Base-by-base conservation (phyloP, 2,888 invertebrate genomes). In the Tenodera sinensis region DNA sequence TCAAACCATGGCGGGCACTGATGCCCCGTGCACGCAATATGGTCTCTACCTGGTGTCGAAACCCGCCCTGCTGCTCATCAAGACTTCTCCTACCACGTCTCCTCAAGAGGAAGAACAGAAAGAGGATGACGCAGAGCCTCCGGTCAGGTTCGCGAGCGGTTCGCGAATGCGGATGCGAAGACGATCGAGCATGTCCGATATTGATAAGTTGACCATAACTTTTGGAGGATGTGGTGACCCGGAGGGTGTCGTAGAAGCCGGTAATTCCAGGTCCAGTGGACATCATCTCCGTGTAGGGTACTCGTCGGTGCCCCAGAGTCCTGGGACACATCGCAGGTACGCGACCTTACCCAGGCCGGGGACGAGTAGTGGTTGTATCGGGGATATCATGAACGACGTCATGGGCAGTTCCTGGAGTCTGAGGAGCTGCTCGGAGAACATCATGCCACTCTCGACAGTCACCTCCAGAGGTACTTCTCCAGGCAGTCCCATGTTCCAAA, bases 381-480 rank as follows among this genome's bases (percentile, higher is more conserved):
- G 97, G 3, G 97, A 97, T 92, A 93, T 97, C 91, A 97, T 97
- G 97, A 97, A 97, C 93, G 95, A 95, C 92, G 96, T 96, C 92
- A 96, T 96, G 90, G 96, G 96, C 83, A 96, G 95, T 92, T 95
- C 94, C 90, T 96, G 95, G 94, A 96, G 96, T 91, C 95, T 96
- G 2, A 94, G 96, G 28, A 96, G 96, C 93, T 91, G 91, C 88
- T 91, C 91, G 0, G 97, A 97, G 91, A 95, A 95, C 86, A 95
- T 97, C 83, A 96, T 97, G 88, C 97, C 97, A 0, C 92, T 97
- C 90, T 96, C 96, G 91, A 97, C 97, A 0, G 97, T 97, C 0
- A 95, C 95, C 1, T 94, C 94, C 1, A 82, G 87, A 15, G 87
- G 87, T 27, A 87, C 82, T 3, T 82, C 87, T 2, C 87, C 87